Base-by-base conservation (phyloP, 23 tunicate species). In the Oikopleura albicans region DNA sequence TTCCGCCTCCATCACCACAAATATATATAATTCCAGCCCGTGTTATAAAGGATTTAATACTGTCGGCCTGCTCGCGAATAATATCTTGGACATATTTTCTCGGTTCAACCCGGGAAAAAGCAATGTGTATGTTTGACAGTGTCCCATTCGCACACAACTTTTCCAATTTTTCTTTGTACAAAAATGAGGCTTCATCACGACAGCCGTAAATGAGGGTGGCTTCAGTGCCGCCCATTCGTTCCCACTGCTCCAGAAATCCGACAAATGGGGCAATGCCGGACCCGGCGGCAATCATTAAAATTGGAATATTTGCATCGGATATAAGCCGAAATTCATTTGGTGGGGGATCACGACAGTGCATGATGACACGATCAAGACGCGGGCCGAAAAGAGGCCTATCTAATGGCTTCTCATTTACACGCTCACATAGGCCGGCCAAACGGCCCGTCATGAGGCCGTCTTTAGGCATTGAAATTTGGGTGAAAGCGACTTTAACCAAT, bases 71-170 rank as follows among this genome's bases (percentile, higher is more conserved):
- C 37, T 49, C 59, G 59, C 31, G 35, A 71, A 71, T 16, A 16
- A 71, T 71, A 71, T 71, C 79, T 29, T 71, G 79, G 16, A 49
- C 59, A 71, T 71, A 71, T 71, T 71, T 71, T 71, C 31, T 71
- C 28, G 27, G 27, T 71, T 29, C 79, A 22, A 22, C 37, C 79
- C 79, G 27, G 4, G 79, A 71, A 16, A 71, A 2, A 16, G 79
- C 79, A 22, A 71, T 31, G 4, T 2, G 31, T 16, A 71, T 16
- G 2, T 71, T 71, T 37, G 27, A 12, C 16, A 49, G 79, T 4
- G 37, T 71, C 37, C 79, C 79, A 12, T 71, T 29, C 31, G 28
- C 79, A 22, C 4, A 2, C 35, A 16, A 29, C 31, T 71, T 71
- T 29, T 71, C 34, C 37, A 71, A 2, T 37, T 16, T 12, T 2